Conservation (phyloP, 2,888 invertebrate genomes). For the Limnephilus rhombicus region DNA sequence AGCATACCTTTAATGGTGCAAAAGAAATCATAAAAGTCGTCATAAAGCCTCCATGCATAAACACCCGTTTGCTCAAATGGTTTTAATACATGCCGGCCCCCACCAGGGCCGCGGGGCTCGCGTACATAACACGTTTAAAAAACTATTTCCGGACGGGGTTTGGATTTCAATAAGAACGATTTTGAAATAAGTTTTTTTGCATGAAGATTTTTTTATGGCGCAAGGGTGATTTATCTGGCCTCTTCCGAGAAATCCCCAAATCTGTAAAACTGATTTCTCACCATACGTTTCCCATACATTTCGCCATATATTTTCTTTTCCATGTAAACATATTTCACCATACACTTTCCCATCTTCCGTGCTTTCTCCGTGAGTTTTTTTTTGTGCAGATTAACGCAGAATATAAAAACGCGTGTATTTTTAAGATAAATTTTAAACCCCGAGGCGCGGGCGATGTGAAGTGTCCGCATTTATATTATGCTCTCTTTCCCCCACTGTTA, state of each 20-base stretch:
- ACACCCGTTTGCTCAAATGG: neutral
- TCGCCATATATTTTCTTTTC: neutral
- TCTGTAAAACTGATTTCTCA: conserved; percentile 28
- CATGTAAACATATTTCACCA: neutral
- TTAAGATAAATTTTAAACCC: neutral
- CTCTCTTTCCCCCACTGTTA: neutral
- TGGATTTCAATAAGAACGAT: conserved; percentile 34
- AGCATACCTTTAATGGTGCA: conserved; percentile 1
- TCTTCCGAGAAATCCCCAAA: neutral
- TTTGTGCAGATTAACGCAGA: conserved; percentile 32
- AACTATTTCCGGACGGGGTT: conserved; percentile 6
- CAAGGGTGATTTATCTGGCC: conserved; percentile 31
- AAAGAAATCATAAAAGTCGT: neutral
- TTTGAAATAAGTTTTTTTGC: conserved; percentile 17
- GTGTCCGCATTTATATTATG: conserved; percentile 13
- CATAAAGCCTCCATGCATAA: neutral
- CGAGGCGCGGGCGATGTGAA: neutral
- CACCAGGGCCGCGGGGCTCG: neutral
- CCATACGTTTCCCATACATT: neutral
- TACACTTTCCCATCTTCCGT: neutral
- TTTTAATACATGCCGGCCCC: neutral
- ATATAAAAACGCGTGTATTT: conserved; percentile 24
- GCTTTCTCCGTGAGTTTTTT: neutral
- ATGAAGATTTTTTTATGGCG: neutral
- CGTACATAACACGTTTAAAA: conserved; percentile 13